A percentile compares a stretch with the other conserved stretches of the same genome.
Conservation (phyloP, 2,797 vertebrate species). For the Antennarius maculatus region DNA sequence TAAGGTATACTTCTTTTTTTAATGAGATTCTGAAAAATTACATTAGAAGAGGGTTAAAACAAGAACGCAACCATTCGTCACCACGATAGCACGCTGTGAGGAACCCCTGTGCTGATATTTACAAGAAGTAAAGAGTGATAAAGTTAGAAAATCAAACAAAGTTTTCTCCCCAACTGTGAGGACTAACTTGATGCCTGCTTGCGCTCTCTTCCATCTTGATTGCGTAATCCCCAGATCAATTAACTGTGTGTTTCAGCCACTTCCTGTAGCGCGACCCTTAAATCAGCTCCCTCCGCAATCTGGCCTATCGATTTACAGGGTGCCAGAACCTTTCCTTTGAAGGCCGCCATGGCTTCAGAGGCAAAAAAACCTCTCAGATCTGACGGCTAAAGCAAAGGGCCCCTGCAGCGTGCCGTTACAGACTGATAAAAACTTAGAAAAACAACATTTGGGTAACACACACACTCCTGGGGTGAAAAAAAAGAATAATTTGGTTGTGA, state of each 20-base stretch:
- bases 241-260: conserved; percentile 66
- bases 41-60: neutral
- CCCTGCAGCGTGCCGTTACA: conserved; percentile 66
- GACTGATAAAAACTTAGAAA: conserved; percentile 68
- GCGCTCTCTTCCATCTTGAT: conserved; percentile 56
- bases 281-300: conserved; percentile 61
- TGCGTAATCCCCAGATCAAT: conserved; percentile 75
- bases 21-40: conserved; percentile 22
- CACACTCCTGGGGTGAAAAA: conserved; percentile 24
- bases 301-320: conserved; percentile 75
- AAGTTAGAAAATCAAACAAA: conserved; percentile 43
- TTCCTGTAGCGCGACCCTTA: conserved; percentile 71
- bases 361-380: conserved; percentile 71
- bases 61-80: neutral
- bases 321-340: conserved; percentile 73
- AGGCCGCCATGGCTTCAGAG: conserved; percentile 69
- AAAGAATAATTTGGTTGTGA: conserved; percentile 70
- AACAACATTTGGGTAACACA: conserved; percentile 70
- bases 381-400: conserved; percentile 63
- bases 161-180: conserved; percentile 22
- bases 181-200: conserved; percentile 35
- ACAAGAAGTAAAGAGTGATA: conserved; percentile 21
- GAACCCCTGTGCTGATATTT: neutral
- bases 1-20: conserved; percentile 8
- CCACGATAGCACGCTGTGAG: neutral